Evolutionary conservation across 2,888 invertebrate genomes (phyloP).

Genomic region (Ormyrus thymus): DNA sequence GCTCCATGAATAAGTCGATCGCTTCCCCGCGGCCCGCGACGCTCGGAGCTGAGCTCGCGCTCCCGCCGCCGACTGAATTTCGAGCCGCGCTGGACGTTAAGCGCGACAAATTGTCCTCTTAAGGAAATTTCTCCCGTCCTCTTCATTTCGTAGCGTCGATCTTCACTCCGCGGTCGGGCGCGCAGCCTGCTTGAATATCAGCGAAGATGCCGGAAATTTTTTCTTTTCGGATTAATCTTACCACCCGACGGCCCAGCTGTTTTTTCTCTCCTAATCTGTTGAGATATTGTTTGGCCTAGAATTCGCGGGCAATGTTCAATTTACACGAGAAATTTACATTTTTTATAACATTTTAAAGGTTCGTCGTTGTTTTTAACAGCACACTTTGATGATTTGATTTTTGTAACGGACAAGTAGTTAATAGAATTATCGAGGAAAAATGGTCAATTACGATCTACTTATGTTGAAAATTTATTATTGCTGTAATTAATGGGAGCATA

Average conservation of each 20-base stretch:
- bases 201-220: background rate
- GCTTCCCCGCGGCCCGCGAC: background rate
- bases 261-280: no score
- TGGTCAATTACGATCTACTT: no score
- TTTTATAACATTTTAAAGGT: no score
- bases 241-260: background rate
- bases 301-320: conserved; percentile 8
- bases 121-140: conserved; percentile 19
- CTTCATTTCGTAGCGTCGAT: conserved; percentile 6
- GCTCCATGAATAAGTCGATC: conserved; percentile 37
- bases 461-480: no score
- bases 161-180: background rate
- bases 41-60: no score
- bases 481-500: no score
- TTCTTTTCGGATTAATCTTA: conserved; percentile 3
- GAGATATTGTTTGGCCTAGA: conserved; percentile 11
- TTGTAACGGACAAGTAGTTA: no score
- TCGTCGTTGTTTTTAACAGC: no score
- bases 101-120: conserved; percentile 37
- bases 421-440: no score
- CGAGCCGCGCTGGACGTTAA: conserved; percentile 14
- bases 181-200: background rate
- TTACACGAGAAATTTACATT: no score
- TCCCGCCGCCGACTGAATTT: conserved; percentile 8
- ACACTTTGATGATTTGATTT: no score